Conservation (phyloP, 1,140 invertebrate species). For the Pogonomyrmex californicus region DNA sequence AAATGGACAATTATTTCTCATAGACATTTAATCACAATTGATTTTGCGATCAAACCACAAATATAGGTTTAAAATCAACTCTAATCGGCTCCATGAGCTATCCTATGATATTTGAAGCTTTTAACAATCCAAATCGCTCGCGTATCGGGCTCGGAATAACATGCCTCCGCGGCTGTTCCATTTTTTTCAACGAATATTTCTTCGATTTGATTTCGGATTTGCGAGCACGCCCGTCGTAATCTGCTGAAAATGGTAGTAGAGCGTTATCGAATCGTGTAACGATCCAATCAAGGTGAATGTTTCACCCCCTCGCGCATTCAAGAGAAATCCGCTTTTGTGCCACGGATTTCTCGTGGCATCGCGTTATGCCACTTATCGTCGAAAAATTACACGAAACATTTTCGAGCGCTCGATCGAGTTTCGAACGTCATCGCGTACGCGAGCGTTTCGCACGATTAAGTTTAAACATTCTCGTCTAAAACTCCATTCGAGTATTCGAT, state of each 20-base stretch:
- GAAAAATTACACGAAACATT: slow-evolving; percentile 44
- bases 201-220: slow-evolving; percentile 60
- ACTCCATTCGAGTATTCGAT: neutral
- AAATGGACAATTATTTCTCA: slow-evolving; percentile 29
- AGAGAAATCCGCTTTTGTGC: slow-evolving; percentile 44
- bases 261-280: slow-evolving; percentile 52
- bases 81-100: slow-evolving; percentile 38
- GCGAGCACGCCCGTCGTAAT: slow-evolving; percentile 17
- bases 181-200: slow-evolving; percentile 48
- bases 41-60: slow-evolving; percentile 62
- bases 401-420: neutral
- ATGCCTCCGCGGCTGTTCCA: neutral
- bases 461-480: slow-evolving; percentile 2
- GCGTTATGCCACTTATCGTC: slow-evolving; percentile 27
- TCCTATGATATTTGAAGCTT: neutral
- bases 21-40: slow-evolving; percentile 62
- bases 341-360: slow-evolving; percentile 7
- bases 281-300: slow-evolving; percentile 56
- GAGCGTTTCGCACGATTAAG: neutral
- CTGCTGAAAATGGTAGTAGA: slow-evolving; percentile 54
- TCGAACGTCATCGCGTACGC: neutral
- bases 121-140: slow-evolving; percentile 25
- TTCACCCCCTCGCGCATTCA: slow-evolving; percentile 27
- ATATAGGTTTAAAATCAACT: slow-evolving; percentile 35
- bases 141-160: neutral